Evolutionary conservation across 2,113 vertebrate species (phyloP).

Genomic region (Nothocercus nigrocapillus): DNA sequence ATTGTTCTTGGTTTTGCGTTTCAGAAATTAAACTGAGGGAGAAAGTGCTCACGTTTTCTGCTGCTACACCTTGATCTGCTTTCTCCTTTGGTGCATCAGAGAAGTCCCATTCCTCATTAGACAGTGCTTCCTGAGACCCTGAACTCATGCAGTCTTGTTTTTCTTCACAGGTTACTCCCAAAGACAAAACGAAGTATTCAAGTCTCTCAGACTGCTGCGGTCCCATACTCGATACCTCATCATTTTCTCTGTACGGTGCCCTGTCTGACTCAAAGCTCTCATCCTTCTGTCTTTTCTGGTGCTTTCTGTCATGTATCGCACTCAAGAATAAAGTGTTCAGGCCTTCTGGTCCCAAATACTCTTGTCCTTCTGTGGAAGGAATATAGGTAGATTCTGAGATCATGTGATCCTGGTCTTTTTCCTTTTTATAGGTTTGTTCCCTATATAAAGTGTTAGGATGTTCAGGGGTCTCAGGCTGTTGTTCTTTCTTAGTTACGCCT

Average conservation of each 20-base stretch:
- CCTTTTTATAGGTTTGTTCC: background rate
- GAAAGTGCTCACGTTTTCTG: background rate
- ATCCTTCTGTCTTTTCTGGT: background rate
- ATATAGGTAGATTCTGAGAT: background rate
- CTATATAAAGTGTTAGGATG: background rate
- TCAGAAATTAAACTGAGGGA: background rate
- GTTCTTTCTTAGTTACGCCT: background rate
- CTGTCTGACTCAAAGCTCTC: background rate
- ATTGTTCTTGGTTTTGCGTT: background rate
- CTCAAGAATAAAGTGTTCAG: background rate
- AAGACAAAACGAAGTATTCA: background rate
- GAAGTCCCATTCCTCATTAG: background rate
- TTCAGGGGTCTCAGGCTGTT: background rate
- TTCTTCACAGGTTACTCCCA: background rate
- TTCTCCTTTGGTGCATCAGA: background rate
- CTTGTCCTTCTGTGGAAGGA: fast-evolving
- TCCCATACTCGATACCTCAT: background rate
- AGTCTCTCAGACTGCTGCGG: background rate
- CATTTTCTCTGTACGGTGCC: background rate
- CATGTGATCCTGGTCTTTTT: background rate
- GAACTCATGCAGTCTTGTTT: background rate
- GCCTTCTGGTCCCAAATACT: background rate
- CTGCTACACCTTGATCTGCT: background rate
- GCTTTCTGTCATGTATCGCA: fast-evolving
- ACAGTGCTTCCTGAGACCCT: background rate